Base-by-base conservation (phyloP, 2,113 vertebrate genomes). In the Dicerorhinus sumatrensis region DNA sequence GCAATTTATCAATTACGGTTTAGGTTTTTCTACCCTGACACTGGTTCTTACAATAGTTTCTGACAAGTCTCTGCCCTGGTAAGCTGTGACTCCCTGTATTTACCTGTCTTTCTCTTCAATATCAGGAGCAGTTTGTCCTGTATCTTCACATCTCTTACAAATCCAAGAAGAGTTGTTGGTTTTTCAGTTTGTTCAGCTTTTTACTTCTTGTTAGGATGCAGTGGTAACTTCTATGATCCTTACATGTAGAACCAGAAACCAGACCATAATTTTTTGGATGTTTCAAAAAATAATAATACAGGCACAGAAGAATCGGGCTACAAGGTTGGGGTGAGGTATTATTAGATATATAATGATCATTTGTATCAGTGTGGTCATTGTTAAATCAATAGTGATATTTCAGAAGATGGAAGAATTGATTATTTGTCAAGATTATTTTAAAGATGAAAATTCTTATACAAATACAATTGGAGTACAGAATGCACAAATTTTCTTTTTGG, bases 361-460 rank as follows among this genome's bases (percentile, higher is more conserved):
- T 81, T 70, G 11, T 72, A 67, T 33, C 4, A n/a, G 14, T 20
- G 11, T 67, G 23, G 25, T 73, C 60, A 92, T 89, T 17, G 6
- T 97, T 62, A 90, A 94, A 82, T 92, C 54, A 92, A 79, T 63
- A 51, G 10, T 36, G 42, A 73, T 65, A 82, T 62, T 95, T 72
- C 33, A 80, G 46, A 93, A 96, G 21, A 83, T 16, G n/a, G 27
- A 86, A 97, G 20, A 93, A 95, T 67, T 81, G 33, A 84, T 88
- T 76, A 73, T 93, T 94, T 77, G 18, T 70, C 62, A 93, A 96
- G 18, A 73, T 63, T 56, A 81, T 91, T 88, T 93, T 72, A 95
- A 97, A 82, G 51, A 75, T 89, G 36, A 91, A 89, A 93, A 67
- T 95, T 95, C 20, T 69, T 67, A 89, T 79, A 54, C 12, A 88